Percentiles rank a stretch among this genome's conserved stretches.
Conservation (phyloP, 2,113 vertebrate genomes). For the Oenanthe oenanthe region DNA sequence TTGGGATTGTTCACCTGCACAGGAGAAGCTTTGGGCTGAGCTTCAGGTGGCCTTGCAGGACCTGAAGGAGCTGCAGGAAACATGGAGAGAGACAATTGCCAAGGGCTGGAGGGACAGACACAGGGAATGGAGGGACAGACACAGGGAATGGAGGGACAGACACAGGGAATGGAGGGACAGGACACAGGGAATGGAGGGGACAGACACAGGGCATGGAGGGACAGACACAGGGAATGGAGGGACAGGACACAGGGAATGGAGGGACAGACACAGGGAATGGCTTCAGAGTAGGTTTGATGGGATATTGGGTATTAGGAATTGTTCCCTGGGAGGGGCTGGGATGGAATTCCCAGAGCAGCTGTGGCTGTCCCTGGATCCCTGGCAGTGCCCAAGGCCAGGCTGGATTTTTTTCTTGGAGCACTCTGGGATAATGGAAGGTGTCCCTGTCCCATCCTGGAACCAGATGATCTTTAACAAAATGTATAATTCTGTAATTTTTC, state of each 20-base stretch:
- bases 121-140: not conserved
- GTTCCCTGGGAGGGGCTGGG: not conserved
- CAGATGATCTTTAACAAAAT: not conserved
- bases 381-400: not conserved
- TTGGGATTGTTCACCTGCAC: not conserved
- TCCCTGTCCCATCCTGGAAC: not conserved
- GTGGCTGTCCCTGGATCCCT: not conserved
- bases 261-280: not conserved
- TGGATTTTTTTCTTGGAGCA: not conserved
- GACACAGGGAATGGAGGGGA: rapidly evolving
- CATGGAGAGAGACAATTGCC: not conserved
- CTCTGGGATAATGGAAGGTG: rapidly evolving
- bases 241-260: not conserved
- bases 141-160: no score
- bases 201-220: not conserved
- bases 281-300: rapidly evolving
- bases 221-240: rapidly evolving
- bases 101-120: rapidly evolving
- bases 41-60: not conserved
- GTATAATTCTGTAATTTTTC: not conserved
- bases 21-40: not conserved
- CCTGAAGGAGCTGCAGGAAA: not conserved
- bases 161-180: not conserved
- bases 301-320: not conserved
- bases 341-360: not conserved